Evolutionary conservation across 2,113 vertebrate species (phyloP).

Genomic region (Percopsis transmontana): DNA sequence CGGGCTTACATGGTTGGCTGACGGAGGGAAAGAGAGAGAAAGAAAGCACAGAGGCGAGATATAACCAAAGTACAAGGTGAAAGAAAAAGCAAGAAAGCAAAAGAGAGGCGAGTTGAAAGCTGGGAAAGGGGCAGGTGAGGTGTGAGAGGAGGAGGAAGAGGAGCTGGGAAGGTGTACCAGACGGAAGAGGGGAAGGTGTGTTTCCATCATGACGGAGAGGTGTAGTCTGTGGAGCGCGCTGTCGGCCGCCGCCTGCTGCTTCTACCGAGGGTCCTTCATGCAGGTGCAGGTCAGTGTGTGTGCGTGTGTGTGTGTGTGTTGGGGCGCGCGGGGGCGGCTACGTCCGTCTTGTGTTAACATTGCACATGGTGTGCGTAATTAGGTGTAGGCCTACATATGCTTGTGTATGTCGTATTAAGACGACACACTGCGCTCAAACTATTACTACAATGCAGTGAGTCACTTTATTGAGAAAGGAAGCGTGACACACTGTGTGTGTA

Average conservation of each 20-base stretch:
- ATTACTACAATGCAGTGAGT: too few relatives aligned
- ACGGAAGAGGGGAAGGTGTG: constrained; percentile 47
- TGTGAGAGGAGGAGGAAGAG: neutral
- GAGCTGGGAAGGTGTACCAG: neutral
- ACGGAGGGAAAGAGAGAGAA: constrained; percentile 5
- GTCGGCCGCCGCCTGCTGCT: constrained; percentile 97
- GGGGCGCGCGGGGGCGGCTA: neutral
- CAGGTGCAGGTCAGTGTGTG: constrained; percentile 93
- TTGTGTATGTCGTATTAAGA: too few relatives aligned
- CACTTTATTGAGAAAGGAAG: neutral
- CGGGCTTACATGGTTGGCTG: constrained; percentile 11
- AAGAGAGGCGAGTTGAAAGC: neutral
- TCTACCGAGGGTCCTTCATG: constrained; percentile 98
- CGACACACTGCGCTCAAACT: too few relatives aligned
- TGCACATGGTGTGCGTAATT: too few relatives aligned
- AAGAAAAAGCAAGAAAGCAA: neutral
- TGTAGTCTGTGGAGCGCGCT: constrained; percentile 98
- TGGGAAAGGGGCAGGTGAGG: neutral
- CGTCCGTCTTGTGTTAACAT: neutral
- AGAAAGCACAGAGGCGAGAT: constrained; percentile 4
- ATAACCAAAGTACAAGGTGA: constrained; percentile 1
- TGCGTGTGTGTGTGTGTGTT: constrained; percentile 9
- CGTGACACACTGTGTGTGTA: neutral
- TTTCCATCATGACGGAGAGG: constrained; percentile 88
- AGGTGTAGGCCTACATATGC: too few relatives aligned